A percentile compares a stretch with the other conserved stretches of the same genome.
phyloP scores from a whole-genome alignment of 2,888 invertebrate species.

The Trachelus troglodyta region DNA sequence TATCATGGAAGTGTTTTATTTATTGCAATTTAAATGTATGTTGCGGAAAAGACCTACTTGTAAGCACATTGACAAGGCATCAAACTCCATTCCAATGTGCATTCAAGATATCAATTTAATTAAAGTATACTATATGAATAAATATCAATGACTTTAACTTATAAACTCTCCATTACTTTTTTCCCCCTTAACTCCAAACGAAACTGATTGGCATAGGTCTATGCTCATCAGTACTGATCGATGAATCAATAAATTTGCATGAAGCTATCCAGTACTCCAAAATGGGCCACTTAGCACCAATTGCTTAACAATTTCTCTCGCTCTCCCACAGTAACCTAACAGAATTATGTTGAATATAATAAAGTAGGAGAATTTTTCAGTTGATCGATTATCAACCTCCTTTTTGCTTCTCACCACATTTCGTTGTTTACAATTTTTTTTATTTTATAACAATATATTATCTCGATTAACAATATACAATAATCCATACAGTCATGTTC shows the following conservation, averaged over 20 bases:
- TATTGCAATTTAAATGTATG: neutral
- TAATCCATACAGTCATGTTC: slow-evolving; percentile 14
- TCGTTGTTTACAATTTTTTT: slow-evolving; percentile 17
- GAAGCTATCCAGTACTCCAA: neutral
- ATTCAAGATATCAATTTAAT: neutral
- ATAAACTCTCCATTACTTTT: neutral
- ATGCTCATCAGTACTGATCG: neutral
- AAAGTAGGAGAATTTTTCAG: neutral
- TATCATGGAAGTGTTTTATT: neutral
- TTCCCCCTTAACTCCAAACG: neutral
- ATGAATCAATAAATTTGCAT: neutral
- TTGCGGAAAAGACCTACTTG: neutral
- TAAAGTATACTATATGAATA: neutral
- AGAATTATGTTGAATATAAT: neutral
- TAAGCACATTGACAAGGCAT: neutral
- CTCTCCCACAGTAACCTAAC: neutral
- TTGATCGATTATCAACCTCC: neutral
- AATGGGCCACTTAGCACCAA: neutral
- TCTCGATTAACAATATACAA: slow-evolving; percentile 42
- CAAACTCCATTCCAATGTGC: neutral
- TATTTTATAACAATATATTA: slow-evolving; percentile 44
- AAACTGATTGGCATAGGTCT: neutral
- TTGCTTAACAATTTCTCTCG: neutral
- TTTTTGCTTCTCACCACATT: neutral
- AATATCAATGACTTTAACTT: neutral